Evolutionary conservation across 2,113 vertebrate species (phyloP).

Genomic region (Paralichthys olivaceus): DNA sequence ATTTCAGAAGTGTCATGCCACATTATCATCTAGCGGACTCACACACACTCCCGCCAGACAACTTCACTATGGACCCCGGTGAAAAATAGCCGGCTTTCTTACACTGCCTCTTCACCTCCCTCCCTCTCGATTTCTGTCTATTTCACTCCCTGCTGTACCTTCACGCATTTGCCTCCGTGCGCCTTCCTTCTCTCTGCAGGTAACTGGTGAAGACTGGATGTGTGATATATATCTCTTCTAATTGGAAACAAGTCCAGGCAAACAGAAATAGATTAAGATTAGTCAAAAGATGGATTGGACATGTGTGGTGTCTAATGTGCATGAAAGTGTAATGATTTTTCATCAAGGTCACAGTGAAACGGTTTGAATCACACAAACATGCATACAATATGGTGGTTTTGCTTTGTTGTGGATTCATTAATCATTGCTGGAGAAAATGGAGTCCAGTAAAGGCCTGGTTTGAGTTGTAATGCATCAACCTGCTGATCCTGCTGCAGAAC

Average conservation of each 20-base stretch:
- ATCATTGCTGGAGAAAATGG: slow-evolving; percentile 40
- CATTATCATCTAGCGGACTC: slow-evolving; percentile 97
- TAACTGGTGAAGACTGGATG: slow-evolving; percentile 63
- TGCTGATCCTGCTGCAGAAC: slow-evolving; percentile 26
- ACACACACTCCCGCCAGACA: slow-evolving; percentile 93
- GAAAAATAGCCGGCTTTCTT: slow-evolving; percentile 78
- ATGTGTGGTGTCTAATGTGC: slow-evolving; percentile 64
- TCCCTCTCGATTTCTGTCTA: slow-evolving; percentile 55
- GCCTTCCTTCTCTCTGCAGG: slow-evolving; percentile 60
- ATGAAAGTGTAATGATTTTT: slow-evolving; percentile 73
- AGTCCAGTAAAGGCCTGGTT: slow-evolving; percentile 23
- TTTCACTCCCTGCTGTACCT: slow-evolving; percentile 64
- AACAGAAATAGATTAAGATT: slow-evolving; percentile 64
- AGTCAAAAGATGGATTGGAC: slow-evolving; percentile 65
- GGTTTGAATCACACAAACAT: slow-evolving; percentile 59
- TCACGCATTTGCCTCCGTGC: slow-evolving; percentile 22
- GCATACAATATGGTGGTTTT: slow-evolving; percentile 28
- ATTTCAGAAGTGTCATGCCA: slow-evolving; percentile 99
- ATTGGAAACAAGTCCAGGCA: slow-evolving; percentile 67
- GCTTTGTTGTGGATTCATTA: slow-evolving; percentile 59
- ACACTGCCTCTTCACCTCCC: slow-evolving; percentile 55
- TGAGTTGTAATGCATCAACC: slow-evolving; percentile 45
- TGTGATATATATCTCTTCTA: slow-evolving; percentile 69
- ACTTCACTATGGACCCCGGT: slow-evolving; percentile 90
- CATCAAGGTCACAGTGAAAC: slow-evolving; percentile 67